Evolutionary conservation across 2,797 vertebrate species (phyloP).

Genomic region (Catharus ustulatus): DNA sequence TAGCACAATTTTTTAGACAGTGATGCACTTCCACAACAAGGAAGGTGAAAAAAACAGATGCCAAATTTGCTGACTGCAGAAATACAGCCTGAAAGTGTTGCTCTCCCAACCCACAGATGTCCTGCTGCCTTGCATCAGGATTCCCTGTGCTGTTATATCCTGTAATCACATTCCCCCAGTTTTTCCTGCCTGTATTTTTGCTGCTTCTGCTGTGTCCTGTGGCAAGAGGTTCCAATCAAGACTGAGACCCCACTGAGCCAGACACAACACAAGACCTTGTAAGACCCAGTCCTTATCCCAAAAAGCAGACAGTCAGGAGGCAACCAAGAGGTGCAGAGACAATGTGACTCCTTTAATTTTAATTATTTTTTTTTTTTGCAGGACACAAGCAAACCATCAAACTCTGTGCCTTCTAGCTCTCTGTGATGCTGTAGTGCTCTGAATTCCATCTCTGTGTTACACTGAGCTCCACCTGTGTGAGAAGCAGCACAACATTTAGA

Average conservation of each 20-base stretch:
- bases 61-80: neutral
- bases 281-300: neutral
- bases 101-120: neutral
- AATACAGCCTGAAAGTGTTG: neutral
- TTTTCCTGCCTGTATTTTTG: neutral
- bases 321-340: neutral
- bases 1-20: neutral
- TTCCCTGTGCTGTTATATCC: neutral
- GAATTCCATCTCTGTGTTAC: neutral
- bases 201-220: slow-evolving; percentile 1
- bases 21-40: neutral
- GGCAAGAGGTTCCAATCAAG: slow-evolving; percentile 24
- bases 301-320: neutral
- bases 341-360: neutral
- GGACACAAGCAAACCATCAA: neutral
- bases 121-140: neutral
- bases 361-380: neutral
- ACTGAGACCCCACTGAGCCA: neutral
- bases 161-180: neutral
- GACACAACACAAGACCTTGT: neutral
- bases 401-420: neutral
- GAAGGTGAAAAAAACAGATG: neutral
- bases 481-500: neutral
- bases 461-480: neutral
- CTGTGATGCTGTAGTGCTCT: neutral